Base-by-base conservation (phyloP, 2,797 vertebrate genomes). In the Cottoperca gobio region DNA sequence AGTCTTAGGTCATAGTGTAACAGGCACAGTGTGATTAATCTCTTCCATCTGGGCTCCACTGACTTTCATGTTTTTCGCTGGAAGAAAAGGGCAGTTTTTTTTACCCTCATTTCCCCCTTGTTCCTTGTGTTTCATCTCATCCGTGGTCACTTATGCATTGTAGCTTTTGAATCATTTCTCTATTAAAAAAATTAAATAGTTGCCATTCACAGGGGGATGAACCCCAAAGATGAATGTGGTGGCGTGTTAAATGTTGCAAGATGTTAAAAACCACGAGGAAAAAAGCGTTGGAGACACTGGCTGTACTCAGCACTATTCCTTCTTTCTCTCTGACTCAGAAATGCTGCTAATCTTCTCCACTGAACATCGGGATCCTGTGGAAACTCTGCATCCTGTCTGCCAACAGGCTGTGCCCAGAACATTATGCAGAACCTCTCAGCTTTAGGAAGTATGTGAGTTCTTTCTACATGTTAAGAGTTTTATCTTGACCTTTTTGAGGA, bases 21-120 rank as follows among this genome's bases (percentile, higher is more conserved):
- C 23, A 54, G 12, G 1, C 9, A 40, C 57, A n/a, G 16, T 21
- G 24, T 0, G 28, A 59, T 54, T 80, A 78, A 89, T 85, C 19
- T 69, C 43, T 85, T 84, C 75, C 88, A 83, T 88, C 12, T 91
- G 90, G 68, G 63, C 57, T 14, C 49, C 1, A 1, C n/a, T 48
- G 59, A 54, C 52, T 78, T 79, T 71, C 14, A 48, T 76, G 77
- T 82, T 77, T 82, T 75, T 63, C 11, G 0, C 50, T 73, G 70
- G 60, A 67, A 68, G 31, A 33, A 33, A 33, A 31, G 33, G 31
- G 31, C 6, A n/a, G n/a, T 50, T 50, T 46, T 49, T 40, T 52
- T n/a, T 14, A 8, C 12, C 7, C 52, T 35, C 16, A 21, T 61
- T 59, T 60, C 28, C 57, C 48, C 31, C 31, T 72, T 68, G n/a